Base-by-base conservation (phyloP, 1,140 invertebrate species). In the Portunus trituberculatus region DNA sequence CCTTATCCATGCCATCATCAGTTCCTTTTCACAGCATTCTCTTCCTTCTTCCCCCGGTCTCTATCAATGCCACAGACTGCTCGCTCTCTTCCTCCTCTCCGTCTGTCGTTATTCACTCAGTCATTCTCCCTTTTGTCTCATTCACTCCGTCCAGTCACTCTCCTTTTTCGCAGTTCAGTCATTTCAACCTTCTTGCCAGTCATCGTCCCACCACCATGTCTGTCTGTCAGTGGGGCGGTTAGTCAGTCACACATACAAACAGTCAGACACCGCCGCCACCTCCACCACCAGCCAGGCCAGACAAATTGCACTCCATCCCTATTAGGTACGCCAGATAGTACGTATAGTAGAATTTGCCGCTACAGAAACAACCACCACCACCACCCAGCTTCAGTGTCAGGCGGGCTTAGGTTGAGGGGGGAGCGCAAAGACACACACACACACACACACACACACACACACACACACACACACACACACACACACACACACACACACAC, bases 401-500 rank as follows among this genome's bases (percentile, higher is more conserved):
- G 52, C 16, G 16, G 16, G 16, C 52, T 59, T 20, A 4, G 12
- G 16, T 59, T 20, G 0, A 1, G 52, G 52, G 52, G 16, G 3
- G n/a, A n/a, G n/a, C n/a, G n/a, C n/a, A n/a, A n/a, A n/a, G 6
- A 76, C 67, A 76, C 0, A 76, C 7, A 76, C 67, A 76, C 67
- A 76, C 67, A 76, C 67, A 25, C 67, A 76, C 25, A 76, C 67
- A 76, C 67, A 76, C 67, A 76, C 67, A 76, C 67, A 76, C 67
- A 76, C 67, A 76, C 67, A 76, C 67, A 76, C 67, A 76, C 67
- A 76, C 67, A 76, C 67, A 76, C 67, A 76, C 67, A 76, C 67
- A 76, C 67, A 76, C 25, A n/a, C 67, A n/a, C 67, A n/a, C 67
- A 76, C 67, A 76, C 67, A 76, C 67, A 76, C 67, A 76, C 67